phyloP scores from a whole-genome alignment of 2,888 invertebrate genomes.

The Empis livida region DNA sequence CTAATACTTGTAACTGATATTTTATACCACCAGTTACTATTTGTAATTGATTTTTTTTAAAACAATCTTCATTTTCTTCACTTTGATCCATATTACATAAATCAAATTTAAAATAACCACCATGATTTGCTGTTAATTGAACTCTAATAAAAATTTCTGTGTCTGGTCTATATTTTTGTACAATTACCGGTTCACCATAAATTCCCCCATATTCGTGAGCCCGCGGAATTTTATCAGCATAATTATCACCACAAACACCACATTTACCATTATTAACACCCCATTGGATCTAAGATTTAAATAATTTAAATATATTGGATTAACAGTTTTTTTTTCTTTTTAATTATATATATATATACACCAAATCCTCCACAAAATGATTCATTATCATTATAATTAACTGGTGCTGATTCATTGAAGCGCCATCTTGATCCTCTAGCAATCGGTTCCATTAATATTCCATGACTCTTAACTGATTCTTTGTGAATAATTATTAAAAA shows the following conservation, averaged over 20 bases:
- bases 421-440: constrained; percentile 43
- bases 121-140: constrained; percentile 37
- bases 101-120: constrained; percentile 38
- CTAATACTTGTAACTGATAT: constrained; percentile 9
- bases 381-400: constrained; percentile 41
- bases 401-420: constrained; percentile 34
- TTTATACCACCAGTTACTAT: constrained; percentile 15
- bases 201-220: constrained; percentile 42
- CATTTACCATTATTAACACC: constrained; percentile 36
- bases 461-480: constrained; percentile 31
- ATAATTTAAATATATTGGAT: background rate
- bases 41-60: constrained; percentile 26
- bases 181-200: constrained; percentile 39
- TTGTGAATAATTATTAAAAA: background rate
- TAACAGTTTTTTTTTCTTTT: background rate
- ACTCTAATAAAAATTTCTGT: constrained; percentile 26
- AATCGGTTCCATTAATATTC: constrained; percentile 40
- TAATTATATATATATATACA: constrained; percentile 19
- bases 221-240: constrained; percentile 33
- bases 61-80: constrained; percentile 39
- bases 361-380: constrained; percentile 41
- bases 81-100: constrained; percentile 38
- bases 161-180: constrained; percentile 28
- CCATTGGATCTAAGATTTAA: constrained; percentile 31
- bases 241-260: constrained; percentile 44